Evolutionary conservation across 2,797 vertebrate species (phyloP).

Genomic region (Streptopelia turtur): DNA sequence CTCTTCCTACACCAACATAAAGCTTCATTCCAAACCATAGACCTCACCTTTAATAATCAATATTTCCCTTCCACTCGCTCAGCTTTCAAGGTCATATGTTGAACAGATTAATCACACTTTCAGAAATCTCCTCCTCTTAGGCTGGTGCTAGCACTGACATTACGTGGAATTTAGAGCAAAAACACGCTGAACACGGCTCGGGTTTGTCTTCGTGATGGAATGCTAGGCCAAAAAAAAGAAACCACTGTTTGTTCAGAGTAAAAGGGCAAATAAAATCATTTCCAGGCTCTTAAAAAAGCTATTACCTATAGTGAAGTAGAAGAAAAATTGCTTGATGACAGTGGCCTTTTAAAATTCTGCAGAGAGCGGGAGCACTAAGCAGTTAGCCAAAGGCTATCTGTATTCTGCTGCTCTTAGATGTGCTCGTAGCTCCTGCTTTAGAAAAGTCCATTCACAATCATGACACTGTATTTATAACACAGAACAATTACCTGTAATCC

Average conservation of each 20-base stretch:
- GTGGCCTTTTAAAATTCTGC: constrained; percentile 37
- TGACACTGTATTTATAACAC: background rate
- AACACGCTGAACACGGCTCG: constrained; percentile 8
- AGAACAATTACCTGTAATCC: constrained; percentile 24
- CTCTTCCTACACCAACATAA: background rate
- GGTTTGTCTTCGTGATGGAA: constrained; percentile 15
- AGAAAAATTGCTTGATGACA: constrained; percentile 67
- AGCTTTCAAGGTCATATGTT: constrained; percentile 45
- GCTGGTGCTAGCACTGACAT: constrained; percentile 11
- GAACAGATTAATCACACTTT: constrained; percentile 53
- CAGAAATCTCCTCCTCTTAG: constrained; percentile 19
- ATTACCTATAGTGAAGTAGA: constrained; percentile 35
- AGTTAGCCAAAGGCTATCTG: constrained; percentile 31
- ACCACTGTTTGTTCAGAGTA: constrained; percentile 52
- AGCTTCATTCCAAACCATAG: constrained; percentile 41
- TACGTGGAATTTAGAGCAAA: constrained; percentile 49
- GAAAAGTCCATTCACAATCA: background rate
- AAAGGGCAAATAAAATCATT: constrained; percentile 62
- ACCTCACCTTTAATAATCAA: constrained; percentile 57
- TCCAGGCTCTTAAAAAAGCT: constrained; percentile 56
- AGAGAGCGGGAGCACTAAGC: background rate
- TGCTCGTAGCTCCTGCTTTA: background rate
- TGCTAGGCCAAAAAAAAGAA: constrained; percentile 63
- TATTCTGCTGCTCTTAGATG: background rate
- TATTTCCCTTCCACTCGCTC: constrained; percentile 56